Base-by-base conservation (phyloP, 2,113 vertebrate species). In the Tragulus kanchil region DNA sequence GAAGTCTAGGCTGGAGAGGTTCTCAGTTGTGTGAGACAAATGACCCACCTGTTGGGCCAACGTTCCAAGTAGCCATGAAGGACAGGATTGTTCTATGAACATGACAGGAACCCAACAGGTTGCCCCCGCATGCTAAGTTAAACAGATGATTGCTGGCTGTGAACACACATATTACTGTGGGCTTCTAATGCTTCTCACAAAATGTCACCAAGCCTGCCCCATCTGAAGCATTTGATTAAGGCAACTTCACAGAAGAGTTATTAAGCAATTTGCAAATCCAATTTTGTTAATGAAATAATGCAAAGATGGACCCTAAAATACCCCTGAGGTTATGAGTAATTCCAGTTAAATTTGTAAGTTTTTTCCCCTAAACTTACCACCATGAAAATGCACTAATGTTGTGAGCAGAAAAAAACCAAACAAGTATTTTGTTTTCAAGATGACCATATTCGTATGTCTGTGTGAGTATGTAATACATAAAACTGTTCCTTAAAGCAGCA, bases 401-500 rank as follows among this genome's bases (percentile, higher is more conserved):
- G 17, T 50, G 8, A 93, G 17, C 12, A 90, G n/a, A 14, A 36
- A 48, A 54, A n/a, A n/a, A n/a, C n/a, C 8, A 50, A 36, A 14
- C 1, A 8, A 79, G 8, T 11, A 64, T 36, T 54, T 31, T 58
- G 4, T 52, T 83, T 83, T 54, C 17, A 93, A 92, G 89, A 23
- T 75, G 28, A 65, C 12, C 15, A 21, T 67, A 89, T 85, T 71
- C 2, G 0, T 59, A 36, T 21, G 3, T 45, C 5, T 45, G 69
- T 19, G 4, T 78, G 64, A 61, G 10, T 50, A 28, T 21, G 58
- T 23, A 90, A 45, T n/a, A 50, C 7, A 54, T 23, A 90, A 86
- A 93, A 77, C 31, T 73, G 79, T 48, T 82, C 81, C 31, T 78
- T 85, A 89, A 86, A 82, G 61, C 6, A 82, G 25, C 36, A 45